Conservation (phyloP, 2,888 invertebrate genomes). For the Abscondita cerata region DNA sequence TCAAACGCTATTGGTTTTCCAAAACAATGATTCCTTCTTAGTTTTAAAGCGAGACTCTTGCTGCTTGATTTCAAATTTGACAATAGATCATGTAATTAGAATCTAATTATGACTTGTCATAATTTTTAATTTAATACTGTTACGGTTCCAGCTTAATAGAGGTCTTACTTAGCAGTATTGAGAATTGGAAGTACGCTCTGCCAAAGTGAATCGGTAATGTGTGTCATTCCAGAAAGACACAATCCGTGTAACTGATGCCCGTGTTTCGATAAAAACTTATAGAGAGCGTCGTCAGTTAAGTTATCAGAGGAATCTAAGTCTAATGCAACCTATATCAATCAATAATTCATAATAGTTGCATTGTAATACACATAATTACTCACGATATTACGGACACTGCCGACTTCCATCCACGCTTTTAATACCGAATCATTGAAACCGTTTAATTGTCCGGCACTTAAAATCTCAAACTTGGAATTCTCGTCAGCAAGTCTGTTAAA, state of each 20-base stretch:
- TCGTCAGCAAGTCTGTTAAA: constrained; percentile 87
- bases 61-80: too few relatives aligned
- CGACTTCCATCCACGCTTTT: constrained; percentile 89
- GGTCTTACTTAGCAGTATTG: constrained; percentile 88
- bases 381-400: constrained; percentile 69
- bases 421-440: constrained; percentile 96
- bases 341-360: neutral
- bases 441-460: constrained; percentile 96
- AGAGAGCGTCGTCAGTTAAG: constrained; percentile 89
- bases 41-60: too few relatives aligned
- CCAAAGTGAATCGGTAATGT: constrained; percentile 98
- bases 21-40: too few relatives aligned
- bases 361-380: constrained; percentile 20
- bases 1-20: too few relatives aligned
- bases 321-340: constrained; percentile 70
- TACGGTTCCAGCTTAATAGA: too few relatives aligned
- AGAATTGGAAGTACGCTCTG: constrained; percentile 92
- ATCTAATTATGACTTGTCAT: too few relatives aligned
- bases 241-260: constrained; percentile 90
- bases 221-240: constrained; percentile 93
- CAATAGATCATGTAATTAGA: too few relatives aligned
- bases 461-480: constrained; percentile 86
- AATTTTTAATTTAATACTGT: too few relatives aligned
- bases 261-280: constrained; percentile 89
- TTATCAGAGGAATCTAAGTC: constrained; percentile 97